Evolutionary conservation across 2,113 vertebrate genomes (phyloP).

Genomic region (Alethe diademata): DNA sequence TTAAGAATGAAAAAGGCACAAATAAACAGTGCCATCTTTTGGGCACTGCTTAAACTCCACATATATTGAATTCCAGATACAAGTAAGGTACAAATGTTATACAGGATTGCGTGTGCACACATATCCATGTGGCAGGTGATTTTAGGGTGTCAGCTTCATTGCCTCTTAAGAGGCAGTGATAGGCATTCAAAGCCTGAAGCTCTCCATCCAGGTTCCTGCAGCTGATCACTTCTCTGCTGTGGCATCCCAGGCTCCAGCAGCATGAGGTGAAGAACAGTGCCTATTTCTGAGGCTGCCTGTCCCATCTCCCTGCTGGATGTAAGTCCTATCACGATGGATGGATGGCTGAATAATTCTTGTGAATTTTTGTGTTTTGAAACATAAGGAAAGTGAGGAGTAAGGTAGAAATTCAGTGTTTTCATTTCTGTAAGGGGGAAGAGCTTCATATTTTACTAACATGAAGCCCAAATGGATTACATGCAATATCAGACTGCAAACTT

Average conservation of each 20-base stretch:
- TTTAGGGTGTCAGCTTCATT: not conserved
- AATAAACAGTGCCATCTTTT: constrained; percentile 82
- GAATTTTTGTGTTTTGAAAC: not conserved
- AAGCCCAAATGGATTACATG: not conserved
- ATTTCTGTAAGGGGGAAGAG: not conserved
- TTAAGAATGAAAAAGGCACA: constrained; percentile 60
- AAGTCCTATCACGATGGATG: not conserved
- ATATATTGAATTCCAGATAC: not conserved
- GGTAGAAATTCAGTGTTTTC: not conserved
- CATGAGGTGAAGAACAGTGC: rapidly evolving
- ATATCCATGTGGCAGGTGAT: not conserved
- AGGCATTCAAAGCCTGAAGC: not conserved
- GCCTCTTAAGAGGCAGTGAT: not conserved
- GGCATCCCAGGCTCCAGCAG: not conserved
- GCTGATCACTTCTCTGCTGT: not conserved
- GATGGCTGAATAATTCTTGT: not conserved
- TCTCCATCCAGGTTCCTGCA: not conserved
- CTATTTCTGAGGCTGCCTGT: not conserved
- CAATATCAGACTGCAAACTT: not conserved
- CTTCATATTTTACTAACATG: not conserved
- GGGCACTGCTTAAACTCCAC: constrained; percentile 58
- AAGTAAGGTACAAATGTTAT: not conserved
- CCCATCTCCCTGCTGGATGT: not conserved
- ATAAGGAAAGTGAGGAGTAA: not conserved
- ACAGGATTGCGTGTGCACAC: not conserved